A percentile compares a stretch with the other conserved stretches of the same genome.
Evolutionary conservation across 2,888 invertebrate genomes (phyloP).

Genomic region (Athalia rosae): DNA sequence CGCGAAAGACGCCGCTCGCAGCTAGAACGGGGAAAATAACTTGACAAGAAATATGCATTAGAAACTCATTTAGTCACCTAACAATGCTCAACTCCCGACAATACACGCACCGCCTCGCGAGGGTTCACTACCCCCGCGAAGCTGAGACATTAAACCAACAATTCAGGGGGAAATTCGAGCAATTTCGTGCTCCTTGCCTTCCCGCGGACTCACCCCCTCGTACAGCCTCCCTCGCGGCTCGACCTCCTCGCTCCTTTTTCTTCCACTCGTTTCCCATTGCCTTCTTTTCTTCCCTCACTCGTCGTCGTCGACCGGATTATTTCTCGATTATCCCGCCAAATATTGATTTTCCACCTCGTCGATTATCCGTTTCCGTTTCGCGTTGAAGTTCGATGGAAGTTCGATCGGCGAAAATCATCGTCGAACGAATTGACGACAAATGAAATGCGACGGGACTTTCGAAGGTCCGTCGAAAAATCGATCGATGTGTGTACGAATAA

Average conservation of each 20-base stretch:
- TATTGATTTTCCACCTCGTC: no score
- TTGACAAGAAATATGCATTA: conserved; percentile 48
- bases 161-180: conserved; percentile 47
- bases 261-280: neutral
- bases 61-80: conserved; percentile 47
- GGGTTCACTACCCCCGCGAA: conserved; percentile 26
- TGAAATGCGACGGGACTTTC: neutral
- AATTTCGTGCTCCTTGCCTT: conserved; percentile 32
- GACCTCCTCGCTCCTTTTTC: neutral
- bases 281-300: neutral
- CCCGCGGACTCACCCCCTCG: neutral
- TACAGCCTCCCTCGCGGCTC: neutral
- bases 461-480: neutral
- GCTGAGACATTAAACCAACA: conserved; percentile 45
- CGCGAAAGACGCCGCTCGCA: neutral
- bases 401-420: neutral
- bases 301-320: neutral
- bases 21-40: conserved; percentile 28
- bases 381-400: no score
- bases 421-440: neutral
- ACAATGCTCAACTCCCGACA: conserved; percentile 45
- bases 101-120: conserved; percentile 24
- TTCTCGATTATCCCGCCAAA: no score
- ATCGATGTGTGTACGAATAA: neutral
- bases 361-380: no score